Evolutionary conservation across 2,113 vertebrate species (phyloP).

Genomic region (Vimba vimba): DNA sequence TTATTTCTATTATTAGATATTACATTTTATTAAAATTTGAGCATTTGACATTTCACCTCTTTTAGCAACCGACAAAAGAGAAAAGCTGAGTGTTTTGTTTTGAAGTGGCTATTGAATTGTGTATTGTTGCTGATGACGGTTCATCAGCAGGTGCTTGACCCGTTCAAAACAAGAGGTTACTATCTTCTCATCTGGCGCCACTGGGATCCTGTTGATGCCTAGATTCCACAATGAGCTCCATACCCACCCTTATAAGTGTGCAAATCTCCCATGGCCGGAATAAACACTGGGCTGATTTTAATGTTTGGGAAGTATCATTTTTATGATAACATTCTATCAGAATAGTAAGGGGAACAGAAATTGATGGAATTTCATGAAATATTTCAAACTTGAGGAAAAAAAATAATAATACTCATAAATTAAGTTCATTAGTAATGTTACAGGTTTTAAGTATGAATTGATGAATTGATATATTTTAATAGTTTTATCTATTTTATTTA

Average conservation of each 20-base stretch:
- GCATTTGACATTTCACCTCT: not conserved
- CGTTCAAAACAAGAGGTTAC: not conserved
- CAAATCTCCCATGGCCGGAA: not conserved
- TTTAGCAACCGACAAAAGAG: not conserved
- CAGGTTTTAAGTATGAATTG: not conserved
- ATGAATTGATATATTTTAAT: not conserved
- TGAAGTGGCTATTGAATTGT: not conserved
- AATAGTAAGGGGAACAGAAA: not conserved
- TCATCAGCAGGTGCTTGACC: not conserved
- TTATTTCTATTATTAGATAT: not conserved
- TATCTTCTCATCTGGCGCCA: conserved; percentile 24
- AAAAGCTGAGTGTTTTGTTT: not conserved
- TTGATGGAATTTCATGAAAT: not conserved
- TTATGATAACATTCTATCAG: not conserved
- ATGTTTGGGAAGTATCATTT: not conserved
- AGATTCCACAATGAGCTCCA: not conserved
- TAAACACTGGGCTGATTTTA: conserved; percentile 21
- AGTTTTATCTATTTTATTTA: not conserved
- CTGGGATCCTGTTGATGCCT: not conserved
- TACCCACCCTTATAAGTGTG: not conserved
- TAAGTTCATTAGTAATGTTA: too few relatives aligned
- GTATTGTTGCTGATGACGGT: not conserved
- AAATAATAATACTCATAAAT: not conserved
- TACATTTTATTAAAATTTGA: not conserved
- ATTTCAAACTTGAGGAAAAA: not conserved